phyloP scores from a whole-genome alignment of 2,797 vertebrate species.

The Paramormyrops hopkinsi region DNA sequence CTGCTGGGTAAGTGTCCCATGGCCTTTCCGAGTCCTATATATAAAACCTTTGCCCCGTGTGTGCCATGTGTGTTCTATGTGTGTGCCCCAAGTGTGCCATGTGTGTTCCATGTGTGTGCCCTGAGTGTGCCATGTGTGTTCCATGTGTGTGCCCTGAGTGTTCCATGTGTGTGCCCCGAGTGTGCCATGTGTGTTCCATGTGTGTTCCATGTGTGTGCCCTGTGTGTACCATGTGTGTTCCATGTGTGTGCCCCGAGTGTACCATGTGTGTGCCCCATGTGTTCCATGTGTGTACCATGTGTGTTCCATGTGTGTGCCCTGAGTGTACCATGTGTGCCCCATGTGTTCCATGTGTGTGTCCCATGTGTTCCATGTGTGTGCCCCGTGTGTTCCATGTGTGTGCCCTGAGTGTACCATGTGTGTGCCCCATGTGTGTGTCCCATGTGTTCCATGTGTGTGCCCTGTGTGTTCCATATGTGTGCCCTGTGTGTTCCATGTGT shows the following conservation, averaged over 20 bases:
- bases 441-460: too few relatives aligned
- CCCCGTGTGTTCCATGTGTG: too few relatives aligned
- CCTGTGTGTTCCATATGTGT: too few relatives aligned
- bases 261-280: too few relatives aligned
- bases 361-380: not conserved
- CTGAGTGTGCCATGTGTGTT: not conserved
- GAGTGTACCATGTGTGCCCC: too few relatives aligned
- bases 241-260: not conserved
- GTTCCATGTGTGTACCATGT: not conserved
- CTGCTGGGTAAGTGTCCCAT: slow-evolving; percentile 56
- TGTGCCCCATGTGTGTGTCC: too few relatives aligned
- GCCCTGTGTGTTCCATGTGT: too few relatives aligned
- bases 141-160: not conserved
- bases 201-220: not conserved
- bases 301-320: not conserved
- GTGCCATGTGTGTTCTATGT: not conserved
- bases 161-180: not conserved
- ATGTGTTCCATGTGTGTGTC: not conserved
- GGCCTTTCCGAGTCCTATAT: not conserved
- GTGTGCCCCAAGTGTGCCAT: not conserved
- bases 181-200: not conserved
- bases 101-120: not conserved
- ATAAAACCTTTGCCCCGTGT: not conserved
- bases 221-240: not conserved
- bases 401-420: too few relatives aligned